Conservation (phyloP, 2,888 invertebrate species). For the Pristionchus maxplancki region DNA sequence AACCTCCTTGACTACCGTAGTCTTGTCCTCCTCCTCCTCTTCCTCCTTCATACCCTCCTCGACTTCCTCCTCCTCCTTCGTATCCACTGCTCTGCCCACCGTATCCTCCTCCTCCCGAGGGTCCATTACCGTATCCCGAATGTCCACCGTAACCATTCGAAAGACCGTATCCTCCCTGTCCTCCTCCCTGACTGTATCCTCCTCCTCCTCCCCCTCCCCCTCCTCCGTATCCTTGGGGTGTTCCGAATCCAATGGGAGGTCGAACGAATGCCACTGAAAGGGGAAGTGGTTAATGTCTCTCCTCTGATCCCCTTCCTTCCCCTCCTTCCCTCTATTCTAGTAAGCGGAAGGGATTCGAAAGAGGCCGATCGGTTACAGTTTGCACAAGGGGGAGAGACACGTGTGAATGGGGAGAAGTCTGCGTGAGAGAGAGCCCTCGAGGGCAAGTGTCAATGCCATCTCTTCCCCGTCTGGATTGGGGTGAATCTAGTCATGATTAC, state of each 20-base stretch:
- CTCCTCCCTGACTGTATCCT: neutral
- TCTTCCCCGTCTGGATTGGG: neutral
- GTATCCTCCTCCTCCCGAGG: neutral
- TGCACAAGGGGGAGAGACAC: constrained; percentile 17
- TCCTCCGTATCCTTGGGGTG: constrained; percentile 28
- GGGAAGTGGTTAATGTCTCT: neutral
- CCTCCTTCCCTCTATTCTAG: neutral
- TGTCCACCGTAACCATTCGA: neutral
- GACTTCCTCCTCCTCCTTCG: constrained; percentile 25
- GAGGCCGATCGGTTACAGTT: constrained; percentile 17
- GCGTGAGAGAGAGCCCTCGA: neutral
- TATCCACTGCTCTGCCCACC: neutral
- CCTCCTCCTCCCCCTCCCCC: constrained; percentile 28
- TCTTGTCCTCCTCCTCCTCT: constrained; percentile 12
- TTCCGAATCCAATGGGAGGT: constrained; percentile 33
- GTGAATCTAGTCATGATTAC: neutral
- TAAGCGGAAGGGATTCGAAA: neutral
- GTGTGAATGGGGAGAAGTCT: neutral
- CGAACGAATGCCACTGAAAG: constrained; percentile 47
- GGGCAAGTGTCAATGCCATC: neutral
- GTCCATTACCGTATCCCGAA: constrained; percentile 11
- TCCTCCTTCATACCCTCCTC: neutral
- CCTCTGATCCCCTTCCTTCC: neutral
- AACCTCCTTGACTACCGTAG: constrained; percentile 1
- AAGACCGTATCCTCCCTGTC: neutral